Conservation (phyloP, 1,140 invertebrate species). For the Wasmannia auropunctata region DNA sequence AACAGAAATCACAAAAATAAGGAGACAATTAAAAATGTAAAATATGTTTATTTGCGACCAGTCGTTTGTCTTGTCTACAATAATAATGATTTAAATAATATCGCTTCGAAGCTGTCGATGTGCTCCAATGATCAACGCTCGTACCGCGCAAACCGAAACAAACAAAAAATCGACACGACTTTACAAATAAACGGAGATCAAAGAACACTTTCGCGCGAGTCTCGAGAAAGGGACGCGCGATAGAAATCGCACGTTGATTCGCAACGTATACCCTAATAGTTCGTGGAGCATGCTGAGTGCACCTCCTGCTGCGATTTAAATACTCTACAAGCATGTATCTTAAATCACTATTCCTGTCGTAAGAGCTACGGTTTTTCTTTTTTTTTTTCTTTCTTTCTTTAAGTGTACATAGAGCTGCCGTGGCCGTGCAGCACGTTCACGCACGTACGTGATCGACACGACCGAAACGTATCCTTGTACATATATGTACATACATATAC, state of each 20-base stretch:
- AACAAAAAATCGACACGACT: conserved; percentile 18
- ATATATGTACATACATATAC: conserved; percentile 37
- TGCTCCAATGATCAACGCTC: conserved; percentile 33
- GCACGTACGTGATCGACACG: conserved; percentile 16
- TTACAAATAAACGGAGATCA: conserved; percentile 46
- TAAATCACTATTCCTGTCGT: conserved; percentile 68
- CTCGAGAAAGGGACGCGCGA: conserved; percentile 25
- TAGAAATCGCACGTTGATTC: conserved; percentile 26
- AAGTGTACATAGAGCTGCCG: conserved; percentile 44
- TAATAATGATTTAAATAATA: conserved; percentile 76
- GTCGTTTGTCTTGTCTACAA: conserved; percentile 78
- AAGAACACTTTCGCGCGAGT: conserved; percentile 30
- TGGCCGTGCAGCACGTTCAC: conserved; percentile 20
- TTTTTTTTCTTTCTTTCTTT: conserved; percentile 31
- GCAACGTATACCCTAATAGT: conserved; percentile 58
- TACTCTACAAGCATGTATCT: conserved; percentile 72
- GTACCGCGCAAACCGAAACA: conserved; percentile 17
- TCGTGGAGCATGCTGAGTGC: conserved; percentile 16
- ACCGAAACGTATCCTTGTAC: conserved; percentile 6
- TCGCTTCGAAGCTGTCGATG: conserved; percentile 57
- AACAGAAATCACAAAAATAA: conserved; percentile 54
- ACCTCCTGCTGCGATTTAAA: conserved; percentile 62
- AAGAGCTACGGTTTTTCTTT: conserved; percentile 55
- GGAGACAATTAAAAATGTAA: conserved; percentile 79
- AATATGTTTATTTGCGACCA: conserved; percentile 82